Evolutionary conservation across 2,888 invertebrate genomes (phyloP), one percentile per base, ranked within the genome.

Genomic region (Rhingia rostrata): DNA sequence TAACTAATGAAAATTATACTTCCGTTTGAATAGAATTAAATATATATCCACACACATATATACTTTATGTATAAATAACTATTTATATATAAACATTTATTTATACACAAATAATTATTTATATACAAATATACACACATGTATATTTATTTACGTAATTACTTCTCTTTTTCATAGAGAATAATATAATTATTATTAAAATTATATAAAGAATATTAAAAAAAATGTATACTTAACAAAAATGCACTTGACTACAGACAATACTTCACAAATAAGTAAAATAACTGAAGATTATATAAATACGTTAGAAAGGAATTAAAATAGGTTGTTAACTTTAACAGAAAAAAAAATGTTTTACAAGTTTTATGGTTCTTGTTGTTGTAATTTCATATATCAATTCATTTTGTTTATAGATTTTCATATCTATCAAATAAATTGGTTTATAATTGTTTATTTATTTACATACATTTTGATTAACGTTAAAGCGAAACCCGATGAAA

Each of bases 1-100:
- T 41, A 12, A 32, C 39, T 51, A 64, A 51, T 64, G 22, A 64
- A 64, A 64, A 64, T 51, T 39, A 64, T 51, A 39, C 37, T 32
- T 43, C 12, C 12, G 32, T 39, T 51, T 51, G 47, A 4, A 37
- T 63, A 10, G 49, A 37, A 51, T 60, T 49, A 47, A 63, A 63
- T 47, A 47, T 63, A 63, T 63, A 22, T 9, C 7, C 33, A 2
- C 37, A 30, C 30, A 49, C 10, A 33, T 6, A n/a, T 4, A 54
- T 35, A 33, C n/a, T 22, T 2, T 22, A 54, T n/a, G 35, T 33
- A 54, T 35, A 32, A 33, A 22, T 14, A 35, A 14, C 14, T 60
- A 32, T 60, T 32, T 12, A 45, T 63, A 32, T 30, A 60, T 14
- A 2, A 41, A 35, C 47, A 35, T 63, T n/a, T 45, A 9, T 47